Evolutionary conservation across 1,140 invertebrate genomes (phyloP).

Genomic region (Dendroctonus valens): DNA sequence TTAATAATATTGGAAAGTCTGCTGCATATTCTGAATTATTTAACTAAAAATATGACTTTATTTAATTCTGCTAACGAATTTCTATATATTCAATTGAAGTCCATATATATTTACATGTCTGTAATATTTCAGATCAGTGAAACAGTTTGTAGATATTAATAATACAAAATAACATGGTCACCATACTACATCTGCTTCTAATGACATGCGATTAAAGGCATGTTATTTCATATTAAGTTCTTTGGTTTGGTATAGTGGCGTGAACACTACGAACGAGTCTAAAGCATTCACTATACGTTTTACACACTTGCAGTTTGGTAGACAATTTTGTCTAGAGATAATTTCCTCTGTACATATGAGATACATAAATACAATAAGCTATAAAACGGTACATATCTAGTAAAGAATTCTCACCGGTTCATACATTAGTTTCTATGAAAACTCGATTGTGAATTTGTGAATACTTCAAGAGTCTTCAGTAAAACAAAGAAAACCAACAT

Average conservation of each 20-base stretch:
- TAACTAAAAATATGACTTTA: no score
- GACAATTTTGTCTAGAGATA: neutral
- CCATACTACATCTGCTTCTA: constrained; percentile 30
- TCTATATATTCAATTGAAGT: constrained; percentile 19
- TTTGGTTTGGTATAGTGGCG: constrained; percentile 48
- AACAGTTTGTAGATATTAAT: constrained; percentile 1
- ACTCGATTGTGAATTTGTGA: no score
- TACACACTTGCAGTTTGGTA: constrained; percentile 4
- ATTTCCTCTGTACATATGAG: no score
- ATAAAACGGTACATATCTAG: no score
- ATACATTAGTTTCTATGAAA: no score
- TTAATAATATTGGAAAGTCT: no score
- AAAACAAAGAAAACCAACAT: no score
- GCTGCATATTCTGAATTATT: neutral
- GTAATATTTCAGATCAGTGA: constrained; percentile 10
- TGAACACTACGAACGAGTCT: constrained; percentile 4
- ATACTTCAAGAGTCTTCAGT: no score
- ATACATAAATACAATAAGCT: no score
- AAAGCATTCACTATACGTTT: constrained; percentile 7
- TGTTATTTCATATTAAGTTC: constrained; percentile 45
- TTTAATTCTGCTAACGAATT: neutral
- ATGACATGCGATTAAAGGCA: constrained; percentile 31
- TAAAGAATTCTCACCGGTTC: no score
- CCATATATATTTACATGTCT: constrained; percentile 18
- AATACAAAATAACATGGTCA: constrained; percentile 42